phyloP scores from a whole-genome alignment of 2,113 vertebrate species.

The Callithrix jacchus region DNA sequence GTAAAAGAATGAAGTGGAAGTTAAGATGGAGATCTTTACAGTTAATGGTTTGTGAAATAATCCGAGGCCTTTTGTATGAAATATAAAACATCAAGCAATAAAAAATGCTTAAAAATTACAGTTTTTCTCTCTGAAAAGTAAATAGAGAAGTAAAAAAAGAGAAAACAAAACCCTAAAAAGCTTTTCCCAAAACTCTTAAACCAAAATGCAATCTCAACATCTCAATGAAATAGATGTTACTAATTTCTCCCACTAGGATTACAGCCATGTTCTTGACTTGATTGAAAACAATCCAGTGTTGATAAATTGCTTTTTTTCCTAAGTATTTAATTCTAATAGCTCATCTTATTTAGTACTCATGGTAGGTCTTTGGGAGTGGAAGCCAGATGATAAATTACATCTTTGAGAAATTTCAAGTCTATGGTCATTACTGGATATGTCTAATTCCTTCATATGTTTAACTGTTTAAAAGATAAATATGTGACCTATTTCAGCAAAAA shows the following conservation, averaged over 20 bases:
- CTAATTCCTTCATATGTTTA: not conserved
- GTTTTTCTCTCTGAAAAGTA: not conserved
- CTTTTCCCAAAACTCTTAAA: not conserved
- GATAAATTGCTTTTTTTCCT: not conserved
- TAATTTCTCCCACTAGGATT: not conserved
- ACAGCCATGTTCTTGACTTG: not conserved
- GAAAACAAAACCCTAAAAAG: not conserved
- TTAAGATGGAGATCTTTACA: not conserved
- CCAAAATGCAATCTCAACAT: not conserved
- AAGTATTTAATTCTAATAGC: not conserved
- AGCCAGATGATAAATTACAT: not conserved
- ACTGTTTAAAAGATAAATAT: conserved; percentile 28
- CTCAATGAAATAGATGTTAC: not conserved
- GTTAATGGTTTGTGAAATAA: not conserved
- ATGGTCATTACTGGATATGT: not conserved
- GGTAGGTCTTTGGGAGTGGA: not conserved
- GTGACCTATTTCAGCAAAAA: not conserved
- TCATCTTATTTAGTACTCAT: not conserved
- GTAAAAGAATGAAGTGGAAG: not conserved
- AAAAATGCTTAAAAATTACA: not conserved
- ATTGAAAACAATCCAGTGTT: not conserved
- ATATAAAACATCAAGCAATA: not conserved
- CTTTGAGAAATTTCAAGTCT: not conserved
- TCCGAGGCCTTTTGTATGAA: not conserved
- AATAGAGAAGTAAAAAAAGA: not conserved